Conservation (phyloP, 53 echinoderm and acorn worm genomes). For the Patiria pectinifera region DNA sequence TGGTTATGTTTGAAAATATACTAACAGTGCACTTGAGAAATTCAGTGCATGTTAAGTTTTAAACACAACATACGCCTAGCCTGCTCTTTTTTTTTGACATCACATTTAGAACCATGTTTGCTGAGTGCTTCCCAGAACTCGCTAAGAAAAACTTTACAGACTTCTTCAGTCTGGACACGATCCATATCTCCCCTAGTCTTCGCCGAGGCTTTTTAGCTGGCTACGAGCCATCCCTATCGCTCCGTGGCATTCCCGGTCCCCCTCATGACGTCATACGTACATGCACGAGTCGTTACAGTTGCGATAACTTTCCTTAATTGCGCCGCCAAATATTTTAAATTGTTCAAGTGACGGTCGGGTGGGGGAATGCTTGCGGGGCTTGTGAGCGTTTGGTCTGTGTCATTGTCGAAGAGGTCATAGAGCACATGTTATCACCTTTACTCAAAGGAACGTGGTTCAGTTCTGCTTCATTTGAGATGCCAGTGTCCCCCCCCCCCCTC, state of each 20-base stretch:
- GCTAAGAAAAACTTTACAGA: no score
- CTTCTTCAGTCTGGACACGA: no score
- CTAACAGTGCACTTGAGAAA: no score
- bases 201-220: no score
- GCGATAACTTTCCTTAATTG: not conserved
- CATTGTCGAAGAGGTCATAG: not conserved
- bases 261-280: not conserved
- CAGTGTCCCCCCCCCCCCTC: not conserved
- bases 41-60: no score
- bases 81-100: no score
- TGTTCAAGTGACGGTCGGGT: not conserved
- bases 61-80: no score
- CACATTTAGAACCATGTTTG: no score
- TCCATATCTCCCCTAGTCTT: no score
- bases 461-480: conserved; percentile 4
- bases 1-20: no score
- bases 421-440: not conserved
- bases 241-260: not conserved
- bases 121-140: no score
- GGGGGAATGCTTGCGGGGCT: not conserved
- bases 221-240: not conserved
- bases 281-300: not conserved
- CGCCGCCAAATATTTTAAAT: not conserved
- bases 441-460: not conserved
- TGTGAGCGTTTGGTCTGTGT: not conserved